phyloP scores from a whole-genome alignment of 2,797 vertebrate genomes.

The Eulemur albifrons region DNA sequence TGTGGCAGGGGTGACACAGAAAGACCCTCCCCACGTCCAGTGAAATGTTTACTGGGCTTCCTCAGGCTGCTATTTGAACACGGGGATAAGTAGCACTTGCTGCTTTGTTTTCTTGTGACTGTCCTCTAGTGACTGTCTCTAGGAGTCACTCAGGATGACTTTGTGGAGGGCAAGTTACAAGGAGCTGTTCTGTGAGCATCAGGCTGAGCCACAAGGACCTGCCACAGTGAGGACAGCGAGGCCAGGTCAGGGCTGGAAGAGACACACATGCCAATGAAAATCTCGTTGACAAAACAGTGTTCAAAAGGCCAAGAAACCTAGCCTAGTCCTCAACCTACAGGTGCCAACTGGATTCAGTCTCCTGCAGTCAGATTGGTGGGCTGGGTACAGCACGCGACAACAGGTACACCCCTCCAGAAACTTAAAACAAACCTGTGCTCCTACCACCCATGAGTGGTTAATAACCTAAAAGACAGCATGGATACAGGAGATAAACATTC shows the following conservation, averaged over 20 bases:
- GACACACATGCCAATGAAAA: background rate
- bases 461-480: background rate
- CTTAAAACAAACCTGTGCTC: background rate
- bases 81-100: fast-evolving
- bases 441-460: too few species aligned
- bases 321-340: background rate
- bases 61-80: fast-evolving
- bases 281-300: background rate
- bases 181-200: background rate
- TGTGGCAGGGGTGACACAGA: fast-evolving
- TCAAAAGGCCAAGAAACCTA: background rate
- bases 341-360: background rate
- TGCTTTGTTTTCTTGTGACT: fast-evolving
- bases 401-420: background rate
- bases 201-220: fast-evolving
- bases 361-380: fast-evolving
- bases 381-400: background rate
- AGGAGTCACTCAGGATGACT: background rate
- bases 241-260: background rate
- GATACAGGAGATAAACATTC: fast-evolving
- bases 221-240: background rate
- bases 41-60: background rate
- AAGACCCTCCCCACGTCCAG: background rate
- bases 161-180: fast-evolving
- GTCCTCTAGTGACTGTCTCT: background rate